Evolutionary conservation across 2,888 invertebrate genomes (phyloP), one percentile per base, ranked within the genome.

Genomic region (Atherix ibis): DNA sequence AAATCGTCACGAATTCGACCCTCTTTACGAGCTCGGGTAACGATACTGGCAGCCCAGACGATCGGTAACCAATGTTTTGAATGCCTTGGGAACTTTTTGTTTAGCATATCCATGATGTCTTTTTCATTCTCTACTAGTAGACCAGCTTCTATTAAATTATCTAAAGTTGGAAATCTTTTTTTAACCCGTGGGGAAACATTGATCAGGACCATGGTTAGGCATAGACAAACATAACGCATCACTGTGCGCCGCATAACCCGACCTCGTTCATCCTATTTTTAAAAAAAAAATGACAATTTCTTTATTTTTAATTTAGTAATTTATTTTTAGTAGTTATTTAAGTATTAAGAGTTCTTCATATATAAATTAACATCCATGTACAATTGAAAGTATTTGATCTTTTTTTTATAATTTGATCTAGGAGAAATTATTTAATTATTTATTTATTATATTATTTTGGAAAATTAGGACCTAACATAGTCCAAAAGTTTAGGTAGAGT

Each of bases 61-160:
- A 89, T 81, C 6, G 89, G 88, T 48, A 89, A 47, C 87, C 87
- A 89, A 58, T 87, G 87, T 52, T 88, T 88, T 9, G 84, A 77
- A 37, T 83, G 81, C 38, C 81, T 75, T 0, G 85, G 85, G 52
- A 83, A 85, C 51, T 83, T 82, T 28, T 67, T 62, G 53, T 87
- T 81, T 48, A 89, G 64, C 48, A 77, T 73, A 36, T 77, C 73
- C 40, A 89, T 74, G 43, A 88, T 84, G 26, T 64, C 63, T 47
- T 76, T 73, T 56, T 89, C 89, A 50, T 83, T 88, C 40, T 82
- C 78, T 37, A 80, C 68, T 27, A 89, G 62, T 27, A 89, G 63
- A 45, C 88, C 88, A 5, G 85, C 80, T 40, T 87, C 87, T 4
- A 87, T 79, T 38, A 87, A 73, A 56, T 88, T 83, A 42, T 76